Evolutionary conservation across 1,140 invertebrate species (phyloP).

Genomic region (Zaprionus nigranus): DNA sequence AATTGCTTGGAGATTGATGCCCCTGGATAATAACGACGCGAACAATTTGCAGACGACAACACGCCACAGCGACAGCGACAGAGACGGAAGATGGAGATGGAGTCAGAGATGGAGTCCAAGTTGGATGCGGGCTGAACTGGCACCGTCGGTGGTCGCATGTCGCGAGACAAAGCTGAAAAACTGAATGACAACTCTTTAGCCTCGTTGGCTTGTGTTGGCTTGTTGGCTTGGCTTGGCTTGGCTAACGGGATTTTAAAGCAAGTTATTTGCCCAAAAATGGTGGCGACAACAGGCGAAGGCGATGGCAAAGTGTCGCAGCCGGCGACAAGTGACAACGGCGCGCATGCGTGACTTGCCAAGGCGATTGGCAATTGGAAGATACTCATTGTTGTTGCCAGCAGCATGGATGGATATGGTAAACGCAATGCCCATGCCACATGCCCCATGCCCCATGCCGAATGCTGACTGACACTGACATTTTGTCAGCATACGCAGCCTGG

Average conservation of each 20-base stretch:
- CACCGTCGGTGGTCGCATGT: constrained; percentile 64
- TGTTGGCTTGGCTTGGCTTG: constrained; percentile 8
- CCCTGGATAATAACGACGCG: constrained; percentile 81
- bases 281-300: constrained; percentile 14
- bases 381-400: constrained; percentile 27
- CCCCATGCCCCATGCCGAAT: background rate
- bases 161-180: constrained; percentile 47
- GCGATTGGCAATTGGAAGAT: constrained; percentile 20
- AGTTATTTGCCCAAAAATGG: constrained; percentile 81
- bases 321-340: constrained; percentile 71
- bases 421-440: constrained; percentile 16
- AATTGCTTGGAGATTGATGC: constrained; percentile 78
- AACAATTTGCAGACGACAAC: constrained; percentile 81
- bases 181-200: constrained; percentile 79
- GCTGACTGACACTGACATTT: constrained; percentile 44
- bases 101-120: constrained; percentile 22
- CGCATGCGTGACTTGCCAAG: constrained; percentile 71
- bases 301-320: constrained; percentile 65
- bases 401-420: constrained; percentile 64
- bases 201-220: constrained; percentile 29
- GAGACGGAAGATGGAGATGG: no score
- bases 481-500: constrained; percentile 45
- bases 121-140: background rate
- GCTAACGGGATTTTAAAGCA: constrained; percentile 64
- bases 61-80: constrained; percentile 56